Conservation (phyloP, 2,113 vertebrate species). For the Chascanopsetta lugubris region DNA sequence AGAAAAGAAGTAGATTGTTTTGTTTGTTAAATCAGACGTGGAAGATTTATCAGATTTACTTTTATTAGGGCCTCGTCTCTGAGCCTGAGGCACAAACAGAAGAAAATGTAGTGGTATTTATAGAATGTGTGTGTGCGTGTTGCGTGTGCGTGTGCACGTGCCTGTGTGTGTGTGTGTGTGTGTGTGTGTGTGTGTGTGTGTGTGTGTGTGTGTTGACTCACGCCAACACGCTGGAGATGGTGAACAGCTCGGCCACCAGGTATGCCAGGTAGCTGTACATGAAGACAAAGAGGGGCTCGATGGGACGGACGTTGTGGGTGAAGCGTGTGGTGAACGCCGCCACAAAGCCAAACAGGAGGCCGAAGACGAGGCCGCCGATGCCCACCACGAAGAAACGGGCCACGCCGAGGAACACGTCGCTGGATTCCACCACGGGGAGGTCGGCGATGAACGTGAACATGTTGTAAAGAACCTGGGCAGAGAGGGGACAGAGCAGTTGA, state of each 20-base stretch:
- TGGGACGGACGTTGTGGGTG: constrained; percentile 90
- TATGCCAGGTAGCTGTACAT: constrained; percentile 95
- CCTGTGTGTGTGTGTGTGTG: no score
- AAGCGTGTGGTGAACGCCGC: constrained; percentile 95
- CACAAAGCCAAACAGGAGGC: constrained; percentile 90
- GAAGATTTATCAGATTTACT: no score
- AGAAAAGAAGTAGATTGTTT: no score
- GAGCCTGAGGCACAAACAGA: no score
- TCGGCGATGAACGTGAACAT: constrained; percentile 90
- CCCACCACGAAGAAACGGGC: constrained; percentile 90
- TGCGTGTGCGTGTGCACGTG: no score
- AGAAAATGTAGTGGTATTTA: no score
- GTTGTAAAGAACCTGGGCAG: constrained; percentile 86
- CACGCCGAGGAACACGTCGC: constrained; percentile 88
- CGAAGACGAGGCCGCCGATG: constrained; percentile 88
- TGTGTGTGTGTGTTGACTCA: constrained; percentile 76
- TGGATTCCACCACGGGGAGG: constrained; percentile 85
- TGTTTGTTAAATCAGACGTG: no score
- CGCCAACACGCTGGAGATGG: constrained; percentile 93
- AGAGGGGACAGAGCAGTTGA: neutral
- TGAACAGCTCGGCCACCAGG: constrained; percentile 91
- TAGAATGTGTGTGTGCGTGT: no score
- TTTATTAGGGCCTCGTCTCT: no score
- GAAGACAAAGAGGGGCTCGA: constrained; percentile 96
- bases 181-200: neutral